Evolutionary conservation across 1,140 invertebrate genomes (phyloP).

Genomic region (Bombyx mori): ASM3026992v2 NC_085126.1:5683501-5684000

Average conservation of each 20-base stretch:
- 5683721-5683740: too few relatives aligned
- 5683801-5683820: not conserved
- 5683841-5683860: conserved; percentile 66
- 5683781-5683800: not conserved
- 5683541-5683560: conserved; percentile 9
- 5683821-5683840: conserved; percentile 20
- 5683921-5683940: conserved; percentile 4
- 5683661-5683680: conserved; percentile 53
- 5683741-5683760: too few relatives aligned
- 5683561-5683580: too few relatives aligned
- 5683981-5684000: conserved; percentile 46
- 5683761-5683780: too few relatives aligned
- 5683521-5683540: conserved; percentile 4
- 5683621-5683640: conserved; percentile 51
- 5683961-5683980: conserved; percentile 50
- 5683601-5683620: conserved; percentile 29
- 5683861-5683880: conserved; percentile 12
- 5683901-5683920: not conserved
- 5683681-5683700: conserved; percentile 48
- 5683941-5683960: conserved; percentile 31
- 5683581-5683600: too few relatives aligned
- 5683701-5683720: conserved; percentile 7
- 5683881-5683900: conserved; percentile 4
- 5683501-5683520: conserved; percentile 13
- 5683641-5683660: conserved; percentile 64